Evolutionary conservation across 1,140 invertebrate species (phyloP).

Genomic region (Leptinotarsa defecta): DNA sequence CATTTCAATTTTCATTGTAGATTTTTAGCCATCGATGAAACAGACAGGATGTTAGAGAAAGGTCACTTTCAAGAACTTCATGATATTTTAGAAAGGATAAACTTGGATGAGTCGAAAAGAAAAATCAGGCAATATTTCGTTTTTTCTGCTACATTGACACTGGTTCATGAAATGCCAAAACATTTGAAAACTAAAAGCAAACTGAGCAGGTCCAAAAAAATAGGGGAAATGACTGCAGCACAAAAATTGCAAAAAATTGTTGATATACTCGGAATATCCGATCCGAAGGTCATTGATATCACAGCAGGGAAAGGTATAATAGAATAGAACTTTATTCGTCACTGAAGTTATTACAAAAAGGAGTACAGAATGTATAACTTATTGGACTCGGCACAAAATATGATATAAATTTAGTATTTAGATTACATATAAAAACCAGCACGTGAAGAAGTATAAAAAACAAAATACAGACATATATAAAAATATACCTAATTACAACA

Average conservation of each 20-base stretch:
- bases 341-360: too few relatives aligned
- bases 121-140: constrained; percentile 87
- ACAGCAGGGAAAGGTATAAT: constrained; percentile 70
- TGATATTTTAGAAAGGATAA: constrained; percentile 79
- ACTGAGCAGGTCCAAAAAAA: constrained; percentile 61
- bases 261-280: constrained; percentile 77
- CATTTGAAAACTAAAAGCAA: constrained; percentile 71
- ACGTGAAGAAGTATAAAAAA: too few relatives aligned
- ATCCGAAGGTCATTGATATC: constrained; percentile 93
- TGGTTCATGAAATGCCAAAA: constrained; percentile 82
- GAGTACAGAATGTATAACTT: too few relatives aligned
- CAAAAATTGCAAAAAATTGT: constrained; percentile 76
- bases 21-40: constrained; percentile 96
- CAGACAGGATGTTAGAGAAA: constrained; percentile 96
- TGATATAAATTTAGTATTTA: too few relatives aligned
- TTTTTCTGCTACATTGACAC: constrained; percentile 95
- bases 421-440: too few relatives aligned
- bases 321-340: too few relatives aligned
- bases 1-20: constrained; percentile 54
- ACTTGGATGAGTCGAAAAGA: constrained; percentile 66
- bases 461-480: too few relatives aligned
- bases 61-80: constrained; percentile 95
- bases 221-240: constrained; percentile 68
- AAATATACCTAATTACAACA: too few relatives aligned
- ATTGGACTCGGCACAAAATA: too few relatives aligned